phyloP scores from a whole-genome alignment of 2,113 vertebrate genomes.

The Heterochromis multidens region DNA sequence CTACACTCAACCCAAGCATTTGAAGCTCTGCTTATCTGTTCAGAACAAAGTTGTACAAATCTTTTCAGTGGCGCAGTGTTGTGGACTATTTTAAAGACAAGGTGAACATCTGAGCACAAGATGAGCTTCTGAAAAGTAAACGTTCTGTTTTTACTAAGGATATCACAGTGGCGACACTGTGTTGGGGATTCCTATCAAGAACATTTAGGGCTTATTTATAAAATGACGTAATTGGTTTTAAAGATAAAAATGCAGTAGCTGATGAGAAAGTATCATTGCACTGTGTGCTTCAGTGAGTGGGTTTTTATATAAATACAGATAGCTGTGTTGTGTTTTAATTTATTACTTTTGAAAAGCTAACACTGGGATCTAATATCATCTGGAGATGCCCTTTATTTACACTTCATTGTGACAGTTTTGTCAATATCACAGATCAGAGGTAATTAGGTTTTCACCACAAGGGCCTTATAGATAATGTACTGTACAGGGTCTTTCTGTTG shows the following conservation, averaged over 20 bases:
- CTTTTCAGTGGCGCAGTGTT: not conserved
- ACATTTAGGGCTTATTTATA: not conserved
- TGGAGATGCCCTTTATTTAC: not conserved
- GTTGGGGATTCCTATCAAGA: not conserved
- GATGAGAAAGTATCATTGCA: not conserved
- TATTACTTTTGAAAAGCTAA: not conserved
- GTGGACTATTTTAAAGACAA: not conserved
- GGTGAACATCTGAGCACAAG: not conserved
- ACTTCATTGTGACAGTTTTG: not conserved
- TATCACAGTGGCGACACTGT: not conserved
- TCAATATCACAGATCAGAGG: not conserved
- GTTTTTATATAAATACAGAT: not conserved
- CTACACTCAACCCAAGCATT: not conserved
- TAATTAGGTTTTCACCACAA: not conserved
- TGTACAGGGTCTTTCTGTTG: not conserved
- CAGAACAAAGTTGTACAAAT: not conserved
- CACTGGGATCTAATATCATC: not conserved
- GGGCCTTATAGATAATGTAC: not conserved
- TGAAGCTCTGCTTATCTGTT: not conserved
- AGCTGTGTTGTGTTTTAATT: not conserved
- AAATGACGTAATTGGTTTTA: not conserved
- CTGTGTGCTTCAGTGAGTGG: not conserved
- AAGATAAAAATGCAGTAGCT: not conserved
- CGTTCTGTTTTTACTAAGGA: not conserved
- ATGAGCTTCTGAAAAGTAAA: not conserved